phyloP scores from a whole-genome alignment of 2,797 vertebrate genomes.

The Ciconia nigra region DNA sequence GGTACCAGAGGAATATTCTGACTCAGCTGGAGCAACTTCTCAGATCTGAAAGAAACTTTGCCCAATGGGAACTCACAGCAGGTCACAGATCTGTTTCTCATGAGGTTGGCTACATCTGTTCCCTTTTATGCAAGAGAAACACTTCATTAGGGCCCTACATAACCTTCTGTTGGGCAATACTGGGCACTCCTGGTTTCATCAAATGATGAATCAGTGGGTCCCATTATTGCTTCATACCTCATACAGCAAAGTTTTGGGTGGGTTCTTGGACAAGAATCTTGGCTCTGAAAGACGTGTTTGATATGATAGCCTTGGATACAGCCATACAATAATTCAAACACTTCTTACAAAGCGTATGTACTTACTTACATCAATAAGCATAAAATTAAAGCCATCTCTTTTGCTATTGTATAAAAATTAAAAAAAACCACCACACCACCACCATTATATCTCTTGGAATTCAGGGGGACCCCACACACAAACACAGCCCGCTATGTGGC shows the following conservation, averaged over 20 bases:
- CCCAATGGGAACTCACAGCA: slow-evolving; percentile 37
- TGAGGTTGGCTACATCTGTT: slow-evolving; percentile 59
- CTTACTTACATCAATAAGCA: not conserved
- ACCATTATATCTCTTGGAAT: not conserved
- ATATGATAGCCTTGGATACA: slow-evolving; percentile 1
- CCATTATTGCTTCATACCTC: slow-evolving; percentile 52
- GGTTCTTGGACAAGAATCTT: slow-evolving; percentile 16
- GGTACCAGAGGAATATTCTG: slow-evolving; percentile 20
- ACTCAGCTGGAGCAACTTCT: slow-evolving; percentile 7
- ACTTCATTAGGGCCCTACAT: slow-evolving; percentile 29
- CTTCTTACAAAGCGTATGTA: not conserved
- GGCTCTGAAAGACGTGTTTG: not conserved
- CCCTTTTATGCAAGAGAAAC: slow-evolving; percentile 39
- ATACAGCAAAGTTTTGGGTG: slow-evolving; percentile 37
- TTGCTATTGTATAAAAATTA: not conserved
- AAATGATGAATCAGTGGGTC: slow-evolving; percentile 40
- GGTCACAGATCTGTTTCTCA: slow-evolving; percentile 33
- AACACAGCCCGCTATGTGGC: rapidly evolving
- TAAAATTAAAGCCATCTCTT: not conserved
- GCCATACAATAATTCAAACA: not conserved
- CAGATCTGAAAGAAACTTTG: slow-evolving; percentile 20
- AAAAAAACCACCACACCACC: not conserved
- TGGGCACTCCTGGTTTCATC: slow-evolving; percentile 50
- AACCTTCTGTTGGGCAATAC: slow-evolving; percentile 55
- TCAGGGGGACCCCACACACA: not conserved